Base-by-base conservation (phyloP, 2,797 vertebrate species). In the Poecilia gillii region DNA sequence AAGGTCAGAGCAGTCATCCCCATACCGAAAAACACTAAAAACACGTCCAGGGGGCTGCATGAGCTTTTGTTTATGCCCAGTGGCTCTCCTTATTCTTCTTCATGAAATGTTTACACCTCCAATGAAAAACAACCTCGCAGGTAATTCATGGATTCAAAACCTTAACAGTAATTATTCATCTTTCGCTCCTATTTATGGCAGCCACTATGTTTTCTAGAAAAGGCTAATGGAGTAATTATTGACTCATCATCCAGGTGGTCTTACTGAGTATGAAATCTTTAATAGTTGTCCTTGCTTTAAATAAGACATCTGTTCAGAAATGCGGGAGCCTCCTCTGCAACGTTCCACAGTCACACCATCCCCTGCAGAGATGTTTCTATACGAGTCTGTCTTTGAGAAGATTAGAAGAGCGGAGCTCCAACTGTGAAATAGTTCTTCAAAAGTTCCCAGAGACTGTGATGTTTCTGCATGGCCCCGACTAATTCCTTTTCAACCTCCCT, bases 1-100 rank as follows among this genome's bases (percentile, higher is more conserved):
- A 90, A 92, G 88, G 90, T 93, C 89, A 92, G 74, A 83, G 84
- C 79, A 89, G 84, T 88, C 82, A 78, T 79, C 64, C 80, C 81
- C 39, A 81, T 53, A 79, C 75, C 75, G 80, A 83, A 78, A 77
- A 55, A 82, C 68, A 79, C 76, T 41, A 70, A 59, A 86, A 68
- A 36, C 51, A 72, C 49, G 9, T 16, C 46, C 43, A 41, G 64
- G 53, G 1, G 39, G 33, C 20, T 78, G 71, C 81, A 74, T 7
- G 73, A 13, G 33, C 72, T 79, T 72, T 81, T 82, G 83, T 87
- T 83, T 72, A 82, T 80, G 31, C 57, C 72, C 75, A 57, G 81
- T 1, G 12, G 72, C 72, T 73, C 23, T 68, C 55, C 70, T 43
- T 43, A 64, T 70, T 80, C 75, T 57, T 83, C 73, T 82, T 47